Evolutionary conservation across 2,113 vertebrate genomes (phyloP), one percentile per base, ranked within the genome.

Genomic region (Salvelinus sp.): DNA sequence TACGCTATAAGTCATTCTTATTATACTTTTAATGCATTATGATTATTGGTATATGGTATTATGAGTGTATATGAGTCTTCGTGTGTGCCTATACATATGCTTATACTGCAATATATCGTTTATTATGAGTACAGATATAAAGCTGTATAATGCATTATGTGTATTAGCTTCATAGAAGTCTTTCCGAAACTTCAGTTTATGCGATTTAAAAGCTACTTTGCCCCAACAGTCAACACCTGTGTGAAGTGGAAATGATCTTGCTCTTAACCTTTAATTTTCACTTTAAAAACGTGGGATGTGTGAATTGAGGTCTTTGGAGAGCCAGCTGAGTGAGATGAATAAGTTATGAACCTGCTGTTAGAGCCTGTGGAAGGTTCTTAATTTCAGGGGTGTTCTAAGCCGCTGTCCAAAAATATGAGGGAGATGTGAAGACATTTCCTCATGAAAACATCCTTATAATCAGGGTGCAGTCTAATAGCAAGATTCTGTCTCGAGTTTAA

Each of bases 311-410:
- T 82, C 80, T 74, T 85, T 77, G 75, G 74, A 79, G 79, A 87
- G 76, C 78, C 84, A 79, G 50, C 78, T 76, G 77, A 76, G 67
- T 65, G 73, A 72, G 48, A 90, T 93, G 88, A 92, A 93, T 93
- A 90, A 90, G 87, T 90, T 82, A 93, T 89, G 84, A 75, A 50
- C 85, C 85, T 84, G 80, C 87, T 86, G 88, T 78, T 80, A 77
- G 38, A 44, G 38, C 7, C 38, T 44, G 38, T 78, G 22, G 69
- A 75, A 86, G 86, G 86, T 85, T 87, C 83, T 85, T 90, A 79
- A 91, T 92, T 82, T 90, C 86, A 62, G 83, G 81, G 38, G 74
- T 75, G 78, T 83, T 84, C 54, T 82, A 79, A 82, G 75, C 74
- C 73, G 23, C 27, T 66, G 54, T 77, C 83, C 71, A 76, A n/a